A percentile compares a stretch with the other conserved stretches of the same genome.
These are phyloP conservation scores for Tineola bisselliella DNA, from an alignment of 2,888 invertebrate genomes.

Conservation along the genomic window DNA sequence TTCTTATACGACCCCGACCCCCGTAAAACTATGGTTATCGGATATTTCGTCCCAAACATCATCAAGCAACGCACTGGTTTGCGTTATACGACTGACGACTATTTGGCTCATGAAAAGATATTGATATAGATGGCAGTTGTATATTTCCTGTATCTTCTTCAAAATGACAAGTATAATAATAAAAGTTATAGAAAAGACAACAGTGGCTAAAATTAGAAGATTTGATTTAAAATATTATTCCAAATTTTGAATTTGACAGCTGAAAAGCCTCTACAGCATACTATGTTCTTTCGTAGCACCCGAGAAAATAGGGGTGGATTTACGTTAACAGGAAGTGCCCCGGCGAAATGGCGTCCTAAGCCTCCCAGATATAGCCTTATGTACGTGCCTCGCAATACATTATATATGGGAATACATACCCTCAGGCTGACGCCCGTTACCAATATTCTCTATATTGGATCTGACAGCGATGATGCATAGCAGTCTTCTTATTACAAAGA, in stretches of 20 bases:
- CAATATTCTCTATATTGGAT: conserved; percentile 10
- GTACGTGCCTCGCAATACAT: conserved; percentile 21
- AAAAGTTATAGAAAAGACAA: too few species aligned
- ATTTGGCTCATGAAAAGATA: conserved; percentile 21
- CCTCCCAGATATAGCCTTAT: conserved; percentile 45
- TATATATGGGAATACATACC: conserved; percentile 12
- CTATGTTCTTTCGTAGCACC: background rate
- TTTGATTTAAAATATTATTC: background rate
- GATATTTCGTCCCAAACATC: conserved; percentile 46
- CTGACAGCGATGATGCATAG: conserved; percentile 10
- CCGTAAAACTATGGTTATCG: conserved; percentile 62
- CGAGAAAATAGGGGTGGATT: conserved; percentile 47
- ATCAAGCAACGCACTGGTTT: conserved; percentile 40
- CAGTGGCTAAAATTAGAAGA: too few species aligned
- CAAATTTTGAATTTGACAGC: too few species aligned
- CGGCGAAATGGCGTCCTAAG: conserved; percentile 53
- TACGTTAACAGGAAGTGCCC: conserved; percentile 58
- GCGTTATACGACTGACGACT: conserved; percentile 33
- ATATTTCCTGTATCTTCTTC: too few species aligned
- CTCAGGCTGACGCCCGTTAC: conserved; percentile 4
- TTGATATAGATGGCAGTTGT: conserved; percentile 20
- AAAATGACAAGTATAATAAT: too few species aligned
- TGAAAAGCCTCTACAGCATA: conserved; percentile 14
- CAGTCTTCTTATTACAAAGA: conserved; percentile 2
- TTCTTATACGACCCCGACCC: conserved; percentile 40